phyloP scores from a whole-genome alignment of 2,888 invertebrate genomes.

The Melinopterus prodromus region DNA sequence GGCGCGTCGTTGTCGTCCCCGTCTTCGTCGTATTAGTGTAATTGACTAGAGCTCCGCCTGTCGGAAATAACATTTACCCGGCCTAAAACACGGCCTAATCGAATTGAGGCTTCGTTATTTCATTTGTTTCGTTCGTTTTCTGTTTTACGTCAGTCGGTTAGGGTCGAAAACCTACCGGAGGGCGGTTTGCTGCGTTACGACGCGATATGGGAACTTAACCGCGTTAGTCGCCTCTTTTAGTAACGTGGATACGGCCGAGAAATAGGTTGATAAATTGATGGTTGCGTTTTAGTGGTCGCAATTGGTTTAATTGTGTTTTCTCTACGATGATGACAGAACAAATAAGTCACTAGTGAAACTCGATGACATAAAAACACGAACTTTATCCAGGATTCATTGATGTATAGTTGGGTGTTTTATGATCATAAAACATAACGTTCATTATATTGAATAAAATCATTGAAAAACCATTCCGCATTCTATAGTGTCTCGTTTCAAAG shows the following conservation, averaged over 20 bases:
- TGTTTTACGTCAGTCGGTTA: constrained; percentile 49
- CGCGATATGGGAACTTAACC: neutral
- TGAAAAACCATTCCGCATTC: too few relatives aligned
- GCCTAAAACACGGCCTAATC: constrained; percentile 56
- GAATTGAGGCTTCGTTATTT: constrained; percentile 60
- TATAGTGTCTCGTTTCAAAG: too few relatives aligned
- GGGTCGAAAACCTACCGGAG: neutral
- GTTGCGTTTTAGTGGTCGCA: neutral
- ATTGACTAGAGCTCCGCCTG: constrained; percentile 57
- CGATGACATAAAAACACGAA: too few relatives aligned
- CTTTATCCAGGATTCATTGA: too few relatives aligned
- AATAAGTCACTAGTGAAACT: neutral
- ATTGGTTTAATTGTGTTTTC: neutral
- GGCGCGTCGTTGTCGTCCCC: constrained; percentile 15
- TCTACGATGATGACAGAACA: neutral
- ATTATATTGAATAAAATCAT: too few relatives aligned
- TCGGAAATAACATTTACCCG: constrained; percentile 65
- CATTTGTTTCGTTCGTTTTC: constrained; percentile 53
- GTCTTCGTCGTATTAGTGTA: constrained; percentile 54
- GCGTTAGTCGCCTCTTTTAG: neutral
- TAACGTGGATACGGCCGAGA: neutral
- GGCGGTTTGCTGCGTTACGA: neutral
- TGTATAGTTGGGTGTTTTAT: too few relatives aligned
- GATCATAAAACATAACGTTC: too few relatives aligned
- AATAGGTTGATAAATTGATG: neutral